These are phyloP conservation scores for Chaetops frenatus DNA, from an alignment of 2,113 vertebrate species.

Conservation along the genomic window DNA sequence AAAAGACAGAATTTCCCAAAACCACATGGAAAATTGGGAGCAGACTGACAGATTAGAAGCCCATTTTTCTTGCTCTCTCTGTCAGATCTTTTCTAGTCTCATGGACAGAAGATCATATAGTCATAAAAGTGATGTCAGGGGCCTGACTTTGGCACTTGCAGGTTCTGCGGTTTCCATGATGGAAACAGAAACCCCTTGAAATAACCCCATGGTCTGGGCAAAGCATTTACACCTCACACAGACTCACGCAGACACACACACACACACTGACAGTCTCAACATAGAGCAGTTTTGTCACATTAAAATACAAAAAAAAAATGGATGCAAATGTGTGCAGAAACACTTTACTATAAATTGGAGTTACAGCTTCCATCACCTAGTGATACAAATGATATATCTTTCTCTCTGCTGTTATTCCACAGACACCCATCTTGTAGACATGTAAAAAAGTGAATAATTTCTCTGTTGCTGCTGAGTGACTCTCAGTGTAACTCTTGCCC, in stretches of 20 bases:
- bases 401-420: not conserved
- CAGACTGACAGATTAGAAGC: not conserved
- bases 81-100: not conserved
- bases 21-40: not conserved
- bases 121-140: not conserved
- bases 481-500: not conserved
- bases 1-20: not conserved
- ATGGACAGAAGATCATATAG: not conserved
- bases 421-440: not conserved
- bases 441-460: not conserved
- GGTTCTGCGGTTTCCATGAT: not conserved
- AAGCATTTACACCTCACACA: not conserved
- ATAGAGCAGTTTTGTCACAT: not conserved
- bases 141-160: not conserved
- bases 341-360: not conserved
- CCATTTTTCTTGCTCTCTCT: not conserved
- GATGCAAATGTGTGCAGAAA: not conserved
- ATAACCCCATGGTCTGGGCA: fast-evolving
- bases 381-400: not conserved
- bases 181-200: not conserved
- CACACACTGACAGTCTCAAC: not conserved
- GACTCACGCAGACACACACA: too few relatives aligned
- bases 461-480: not conserved
- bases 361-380: not conserved
- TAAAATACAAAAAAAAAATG: not conserved